Percentiles rank a stretch among this genome's conserved stretches.
Evolutionary conservation across 2,888 invertebrate species (phyloP).

Genomic region (Julus scandinavius): DNA sequence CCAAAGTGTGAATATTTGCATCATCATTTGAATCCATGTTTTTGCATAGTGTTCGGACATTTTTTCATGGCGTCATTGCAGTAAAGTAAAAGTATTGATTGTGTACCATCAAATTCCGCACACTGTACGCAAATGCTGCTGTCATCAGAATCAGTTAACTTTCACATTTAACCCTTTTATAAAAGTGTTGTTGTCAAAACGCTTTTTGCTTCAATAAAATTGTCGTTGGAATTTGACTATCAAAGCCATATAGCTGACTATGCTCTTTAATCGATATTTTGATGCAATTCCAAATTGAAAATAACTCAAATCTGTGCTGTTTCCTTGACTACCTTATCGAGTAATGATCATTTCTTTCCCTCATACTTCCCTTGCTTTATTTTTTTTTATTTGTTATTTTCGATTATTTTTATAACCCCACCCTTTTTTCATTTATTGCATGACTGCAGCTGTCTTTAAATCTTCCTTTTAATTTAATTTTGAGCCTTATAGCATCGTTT

Average conservation of each 20-base stretch:
- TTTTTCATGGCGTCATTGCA: neutral
- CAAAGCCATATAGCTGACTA: neutral
- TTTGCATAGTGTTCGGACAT: neutral
- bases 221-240: neutral
- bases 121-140: neutral
- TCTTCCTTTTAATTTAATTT: slow-evolving; percentile 18
- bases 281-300: slow-evolving; percentile 38
- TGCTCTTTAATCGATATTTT: slow-evolving; percentile 36
- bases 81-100: neutral
- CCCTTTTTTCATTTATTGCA: neutral
- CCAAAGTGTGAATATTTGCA: too few relatives aligned
- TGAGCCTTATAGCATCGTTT: neutral
- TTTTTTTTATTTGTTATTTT: slow-evolving; percentile 2
- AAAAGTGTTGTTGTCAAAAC: neutral
- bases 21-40: too few relatives aligned
- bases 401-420: neutral
- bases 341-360: slow-evolving; percentile 24
- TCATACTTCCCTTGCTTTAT: neutral
- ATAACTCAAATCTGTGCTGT: slow-evolving; percentile 46
- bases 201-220: neutral
- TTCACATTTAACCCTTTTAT: neutral
- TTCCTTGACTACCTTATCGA: slow-evolving; percentile 46
- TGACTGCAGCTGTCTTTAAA: neutral
- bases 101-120: neutral
- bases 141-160: neutral